Evolutionary conservation across 2,113 vertebrate genomes (phyloP).

Genomic region (Circaetus cinerascens): DNA sequence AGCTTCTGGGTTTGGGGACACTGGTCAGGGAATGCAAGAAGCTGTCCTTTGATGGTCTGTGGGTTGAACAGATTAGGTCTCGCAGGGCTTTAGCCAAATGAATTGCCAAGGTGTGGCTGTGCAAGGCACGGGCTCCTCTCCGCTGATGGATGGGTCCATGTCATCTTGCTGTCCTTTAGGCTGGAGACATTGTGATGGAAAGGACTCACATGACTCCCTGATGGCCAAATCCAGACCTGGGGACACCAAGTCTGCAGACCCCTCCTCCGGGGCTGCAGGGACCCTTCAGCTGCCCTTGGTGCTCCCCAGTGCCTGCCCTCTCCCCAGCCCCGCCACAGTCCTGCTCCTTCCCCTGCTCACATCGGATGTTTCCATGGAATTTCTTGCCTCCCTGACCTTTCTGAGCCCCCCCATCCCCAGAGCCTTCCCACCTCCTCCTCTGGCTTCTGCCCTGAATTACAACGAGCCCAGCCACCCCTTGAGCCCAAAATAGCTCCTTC

Average conservation of each 20-base stretch:
- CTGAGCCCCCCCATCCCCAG: neutral
- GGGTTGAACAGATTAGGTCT: neutral
- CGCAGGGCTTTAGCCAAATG: fast-evolving
- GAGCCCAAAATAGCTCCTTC: neutral
- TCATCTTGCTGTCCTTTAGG: fast-evolving
- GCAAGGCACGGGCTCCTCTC: neutral
- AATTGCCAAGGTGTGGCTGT: neutral
- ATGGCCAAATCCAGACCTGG: neutral
- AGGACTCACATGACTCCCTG: fast-evolving
- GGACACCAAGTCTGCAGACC: neutral
- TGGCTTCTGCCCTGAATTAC: slow-evolving; percentile 23
- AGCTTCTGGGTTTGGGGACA: neutral
- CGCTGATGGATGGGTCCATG: fast-evolving
- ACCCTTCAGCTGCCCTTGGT: neutral
- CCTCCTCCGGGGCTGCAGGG: neutral
- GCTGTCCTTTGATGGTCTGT: neutral
- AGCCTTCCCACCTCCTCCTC: neutral
- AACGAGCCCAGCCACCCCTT: neutral
- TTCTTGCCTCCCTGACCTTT: slow-evolving; percentile 32
- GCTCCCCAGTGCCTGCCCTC: neutral
- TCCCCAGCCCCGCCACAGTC: fast-evolving
- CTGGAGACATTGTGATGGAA: neutral
- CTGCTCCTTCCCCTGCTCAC: neutral
- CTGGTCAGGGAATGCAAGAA: neutral
- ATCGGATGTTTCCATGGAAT: neutral